Conservation (phyloP, 2,113 vertebrate species). For the Abramis brama region DNA sequence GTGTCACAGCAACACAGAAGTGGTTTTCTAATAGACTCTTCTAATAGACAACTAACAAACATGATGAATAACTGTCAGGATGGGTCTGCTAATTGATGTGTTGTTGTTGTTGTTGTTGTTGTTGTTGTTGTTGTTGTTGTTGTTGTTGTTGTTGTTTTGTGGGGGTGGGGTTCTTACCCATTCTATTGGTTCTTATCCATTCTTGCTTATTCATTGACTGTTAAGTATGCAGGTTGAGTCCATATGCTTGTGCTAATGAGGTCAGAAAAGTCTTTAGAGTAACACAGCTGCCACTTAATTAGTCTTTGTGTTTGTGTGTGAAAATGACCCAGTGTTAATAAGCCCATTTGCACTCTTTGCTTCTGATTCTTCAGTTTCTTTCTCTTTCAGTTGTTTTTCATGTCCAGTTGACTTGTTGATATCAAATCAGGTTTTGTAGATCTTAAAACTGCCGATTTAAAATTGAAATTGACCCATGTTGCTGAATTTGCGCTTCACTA, state of each 20-base stretch:
- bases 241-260: slow-evolving; percentile 78
- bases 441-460: background rate
- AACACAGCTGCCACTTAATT: slow-evolving; percentile 75
- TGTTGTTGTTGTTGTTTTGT: background rate
- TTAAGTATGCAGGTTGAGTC: slow-evolving; percentile 61
- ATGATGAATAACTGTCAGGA: background rate
- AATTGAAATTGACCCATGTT: background rate
- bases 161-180: no score
- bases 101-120: slow-evolving; percentile 37
- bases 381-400: background rate
- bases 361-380: background rate
- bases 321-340: slow-evolving; percentile 73
- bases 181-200: slow-evolving; percentile 50
- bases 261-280: slow-evolving; percentile 66
- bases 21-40: no score
- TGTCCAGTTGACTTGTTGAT: background rate
- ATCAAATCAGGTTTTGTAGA: slow-evolving; percentile 24
- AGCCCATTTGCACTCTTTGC: slow-evolving; percentile 64
- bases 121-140: slow-evolving; percentile 25
- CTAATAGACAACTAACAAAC: background rate
- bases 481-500: background rate
- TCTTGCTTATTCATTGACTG: slow-evolving; percentile 64
- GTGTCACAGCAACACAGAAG: background rate
- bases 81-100: slow-evolving; percentile 1
- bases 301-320: slow-evolving; percentile 71